Evolutionary conservation across 2,113 vertebrate species (phyloP), one percentile per base, ranked within the genome.

Genomic region (Numida meleagris): DNA sequence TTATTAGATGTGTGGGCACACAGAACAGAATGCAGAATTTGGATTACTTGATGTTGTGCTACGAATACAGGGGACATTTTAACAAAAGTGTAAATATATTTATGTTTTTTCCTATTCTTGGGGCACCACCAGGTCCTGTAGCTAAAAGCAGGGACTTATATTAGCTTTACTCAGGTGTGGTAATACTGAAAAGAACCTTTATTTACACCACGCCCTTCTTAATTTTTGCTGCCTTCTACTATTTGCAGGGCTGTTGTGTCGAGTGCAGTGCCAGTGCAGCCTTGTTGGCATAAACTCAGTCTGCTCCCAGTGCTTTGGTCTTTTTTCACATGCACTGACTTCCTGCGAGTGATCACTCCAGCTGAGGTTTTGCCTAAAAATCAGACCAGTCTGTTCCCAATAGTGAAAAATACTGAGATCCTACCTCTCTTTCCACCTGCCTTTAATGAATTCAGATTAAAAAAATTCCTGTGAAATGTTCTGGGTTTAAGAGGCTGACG

Each of bases 241-340:
- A 14, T 71, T 42, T 14, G 13, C 43, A 19, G 0, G 2, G 34
- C 9, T 70, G 43, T 61, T 45, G 55, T 0, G 3, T 23, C 9
- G 7, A 2, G 12, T 0, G 0, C 2, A 4, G 12, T 1, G 2
- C 40, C 4, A 1, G 12, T 18, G 38, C 18, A 25, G 36, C 25
- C 45, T 53, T 16, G 27, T 9, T 63, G 78, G n/a, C 38, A 1
- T 10, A 9, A 16, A 58, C 25, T 68, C 77, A 18, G 11, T 57
- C 42, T 90, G 29, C 72, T 88, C 14, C 27, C 12, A n/a, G 40
- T 1, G 0, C 2, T 0, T 17, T 90, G 72, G 43, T 90, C 75
- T 48, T 36, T 76, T 55, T n/a, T 51, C 45, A 31, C 46, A 23
- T 4, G 13, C 6, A 6, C 25, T 15, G 40, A 83, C 42, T 57